Evolutionary conservation across 2,888 invertebrate genomes (phyloP).

Genomic region (Cryptops parisi): DNA sequence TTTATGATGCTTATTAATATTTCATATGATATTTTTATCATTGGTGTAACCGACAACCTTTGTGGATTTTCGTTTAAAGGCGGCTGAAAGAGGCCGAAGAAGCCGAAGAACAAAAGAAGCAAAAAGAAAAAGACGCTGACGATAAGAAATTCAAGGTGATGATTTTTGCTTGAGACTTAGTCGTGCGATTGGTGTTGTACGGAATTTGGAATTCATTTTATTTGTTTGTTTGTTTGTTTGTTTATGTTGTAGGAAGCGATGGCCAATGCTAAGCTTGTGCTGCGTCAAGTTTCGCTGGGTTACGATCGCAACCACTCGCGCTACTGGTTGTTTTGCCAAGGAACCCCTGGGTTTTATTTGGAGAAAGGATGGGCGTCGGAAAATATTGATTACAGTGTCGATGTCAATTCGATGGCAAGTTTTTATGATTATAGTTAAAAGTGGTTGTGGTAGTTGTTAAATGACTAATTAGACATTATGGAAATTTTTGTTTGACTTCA

Average conservation of each 20-base stretch:
- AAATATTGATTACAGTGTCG: constrained; percentile 4
- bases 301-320: constrained; percentile 32
- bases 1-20: no score
- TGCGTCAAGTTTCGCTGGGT: constrained; percentile 28
- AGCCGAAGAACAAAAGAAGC: neutral
- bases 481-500: no score
- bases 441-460: no score
- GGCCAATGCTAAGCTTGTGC: neutral
- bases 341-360: constrained; percentile 28
- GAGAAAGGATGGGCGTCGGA: constrained; percentile 21
- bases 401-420: no score
- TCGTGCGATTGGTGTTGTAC: no score
- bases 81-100: neutral
- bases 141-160: neutral
- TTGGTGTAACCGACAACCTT: no score
- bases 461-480: no score
- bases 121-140: neutral
- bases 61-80: no score
- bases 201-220: no score
- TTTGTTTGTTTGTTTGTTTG: neutral
- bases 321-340: constrained; percentile 32
- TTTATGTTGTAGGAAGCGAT: neutral
- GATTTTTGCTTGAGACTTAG: neutral
- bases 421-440: no score
- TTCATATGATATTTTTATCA: no score